Evolutionary conservation across 2,888 invertebrate species (phyloP).

Genomic region (Drosophila cracens): DNA sequence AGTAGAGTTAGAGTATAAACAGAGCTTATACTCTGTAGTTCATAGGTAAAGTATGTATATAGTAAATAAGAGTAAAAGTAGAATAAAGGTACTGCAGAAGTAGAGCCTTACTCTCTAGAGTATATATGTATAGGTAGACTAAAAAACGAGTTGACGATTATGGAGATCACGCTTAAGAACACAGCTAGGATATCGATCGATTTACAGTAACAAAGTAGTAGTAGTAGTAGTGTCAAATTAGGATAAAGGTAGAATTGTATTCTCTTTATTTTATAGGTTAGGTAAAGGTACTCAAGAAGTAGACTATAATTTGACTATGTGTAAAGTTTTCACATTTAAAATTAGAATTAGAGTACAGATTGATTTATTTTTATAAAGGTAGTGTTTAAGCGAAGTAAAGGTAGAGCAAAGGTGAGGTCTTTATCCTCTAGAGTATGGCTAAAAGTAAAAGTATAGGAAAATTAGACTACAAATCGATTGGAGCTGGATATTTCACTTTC

Average conservation of each 20-base stretch:
- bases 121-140: too few relatives aligned
- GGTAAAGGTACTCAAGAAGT: not conserved
- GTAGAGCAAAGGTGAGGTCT: not conserved
- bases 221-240: not conserved
- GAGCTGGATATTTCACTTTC: not conserved
- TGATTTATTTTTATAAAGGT: not conserved
- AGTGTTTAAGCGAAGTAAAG: not conserved
- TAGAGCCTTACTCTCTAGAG: not conserved
- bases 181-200: not conserved
- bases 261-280: not conserved
- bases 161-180: too few relatives aligned
- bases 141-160: too few relatives aligned
- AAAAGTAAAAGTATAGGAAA: not conserved
- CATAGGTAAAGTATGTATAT: not conserved
- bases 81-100: not conserved
- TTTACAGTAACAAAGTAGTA: not conserved
- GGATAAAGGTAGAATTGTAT: not conserved
- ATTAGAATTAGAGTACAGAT: not conserved
- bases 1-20: not conserved
- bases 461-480: not conserved
- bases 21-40: not conserved
- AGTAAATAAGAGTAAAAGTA: not conserved
- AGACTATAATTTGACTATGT: not conserved
- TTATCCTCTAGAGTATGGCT: accelerated
- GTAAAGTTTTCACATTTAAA: not conserved